phyloP scores from a whole-genome alignment of 2,113 vertebrate genomes.

The Myodes glareolus region DNA sequence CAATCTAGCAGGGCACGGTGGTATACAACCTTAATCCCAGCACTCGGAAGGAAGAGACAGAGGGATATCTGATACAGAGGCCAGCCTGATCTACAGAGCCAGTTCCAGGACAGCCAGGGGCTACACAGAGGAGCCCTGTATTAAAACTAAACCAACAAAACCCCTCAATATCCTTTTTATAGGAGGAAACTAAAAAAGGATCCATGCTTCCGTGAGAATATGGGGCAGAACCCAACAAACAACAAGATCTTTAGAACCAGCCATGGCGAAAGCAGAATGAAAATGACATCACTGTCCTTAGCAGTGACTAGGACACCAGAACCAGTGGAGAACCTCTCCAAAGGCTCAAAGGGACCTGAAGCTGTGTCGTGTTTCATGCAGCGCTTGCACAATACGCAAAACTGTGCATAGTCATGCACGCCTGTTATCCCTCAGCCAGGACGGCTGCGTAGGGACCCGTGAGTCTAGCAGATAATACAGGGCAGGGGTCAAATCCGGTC shows the following conservation, averaged over 20 bases:
- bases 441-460: background rate
- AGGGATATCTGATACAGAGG: background rate
- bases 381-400: background rate
- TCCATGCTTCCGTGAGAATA: background rate
- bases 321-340: background rate
- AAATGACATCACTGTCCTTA: background rate
- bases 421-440: background rate
- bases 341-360: background rate
- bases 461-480: background rate
- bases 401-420: background rate
- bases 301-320: background rate
- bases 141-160: background rate
- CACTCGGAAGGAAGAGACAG: background rate
- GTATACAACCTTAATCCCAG: background rate
- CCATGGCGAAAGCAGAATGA: background rate
- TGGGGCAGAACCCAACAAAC: background rate
- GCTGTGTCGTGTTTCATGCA: background rate
- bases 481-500: background rate
- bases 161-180: background rate
- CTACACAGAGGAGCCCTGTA: background rate
- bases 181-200: background rate
- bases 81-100: background rate
- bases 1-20: background rate
- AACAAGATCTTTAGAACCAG: background rate
- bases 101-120: background rate